A percentile compares a stretch with the other conserved stretches of the same genome.
Evolutionary conservation across 2,797 vertebrate species (phyloP).

Genomic region (Poecilia wingei): DNA sequence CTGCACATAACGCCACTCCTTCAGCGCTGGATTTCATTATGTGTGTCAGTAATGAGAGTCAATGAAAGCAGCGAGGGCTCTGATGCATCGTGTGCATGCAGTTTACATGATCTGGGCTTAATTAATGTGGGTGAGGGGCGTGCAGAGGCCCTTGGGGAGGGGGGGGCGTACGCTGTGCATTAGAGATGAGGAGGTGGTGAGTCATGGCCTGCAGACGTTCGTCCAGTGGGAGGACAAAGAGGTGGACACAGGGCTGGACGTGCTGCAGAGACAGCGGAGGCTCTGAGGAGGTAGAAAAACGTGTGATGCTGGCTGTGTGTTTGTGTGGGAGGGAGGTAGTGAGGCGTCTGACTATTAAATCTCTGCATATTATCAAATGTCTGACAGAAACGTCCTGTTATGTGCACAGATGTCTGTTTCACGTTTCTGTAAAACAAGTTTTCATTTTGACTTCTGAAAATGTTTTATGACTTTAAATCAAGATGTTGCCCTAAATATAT

Average conservation of each 20-base stretch:
- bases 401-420: background rate
- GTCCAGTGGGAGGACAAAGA: slow-evolving; percentile 18
- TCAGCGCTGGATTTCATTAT: slow-evolving; percentile 64
- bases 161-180: background rate
- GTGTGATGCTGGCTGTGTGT: slow-evolving; percentile 35
- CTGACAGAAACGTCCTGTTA: background rate
- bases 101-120: slow-evolving; percentile 52
- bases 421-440: background rate
- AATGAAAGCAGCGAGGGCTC: slow-evolving; percentile 42
- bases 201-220: slow-evolving; percentile 43
- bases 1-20: slow-evolving; percentile 46
- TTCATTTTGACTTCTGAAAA: background rate
- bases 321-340: slow-evolving; percentile 30
- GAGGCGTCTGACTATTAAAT: slow-evolving; percentile 35
- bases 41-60: slow-evolving; percentile 33
- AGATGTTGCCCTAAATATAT: background rate
- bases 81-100: slow-evolving; percentile 24
- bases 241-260: slow-evolving; percentile 24
- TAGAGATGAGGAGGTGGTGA: slow-evolving; percentile 41
- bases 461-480: background rate
- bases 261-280: slow-evolving; percentile 8
- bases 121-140: slow-evolving; percentile 38
- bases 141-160: no score
- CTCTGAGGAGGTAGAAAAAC: slow-evolving; percentile 10
- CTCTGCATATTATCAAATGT: slow-evolving; percentile 26